Base-by-base conservation (phyloP, 2,797 vertebrate genomes). In the Propithecus deckenii region DNA sequence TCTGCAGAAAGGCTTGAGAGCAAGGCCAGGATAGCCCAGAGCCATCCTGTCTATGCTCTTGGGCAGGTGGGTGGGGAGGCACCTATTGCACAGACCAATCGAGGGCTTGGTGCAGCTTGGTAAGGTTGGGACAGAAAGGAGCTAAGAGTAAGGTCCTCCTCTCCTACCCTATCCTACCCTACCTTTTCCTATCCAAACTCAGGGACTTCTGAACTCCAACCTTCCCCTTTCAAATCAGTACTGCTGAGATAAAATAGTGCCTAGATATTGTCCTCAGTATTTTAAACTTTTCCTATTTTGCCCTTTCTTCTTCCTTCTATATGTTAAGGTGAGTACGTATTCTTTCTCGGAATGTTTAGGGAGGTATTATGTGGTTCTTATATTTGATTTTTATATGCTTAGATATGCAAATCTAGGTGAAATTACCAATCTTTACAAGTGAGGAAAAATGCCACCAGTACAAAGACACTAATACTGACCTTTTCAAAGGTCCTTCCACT, bases 351-450 rank as follows among this genome's bases (percentile, higher is more conserved):
- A 38, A 65, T 93, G 75, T 59, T 71, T 71, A 83, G 4, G 38
- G 75, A 25, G 75, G 10, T 57, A 79, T 41, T 28, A 48, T 50
- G 59, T 5, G 48, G 61, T 87, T 93, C 75, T 75, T 83, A 63
- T 22, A 69, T 76, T 81, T 50, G 46, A 86, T 46, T 93, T 86
- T 81, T 63, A 80, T 0, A 72, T 85, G 35, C 22, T 84, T 75
- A 84, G 55, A 74, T 57, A 79, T 25, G 65, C 90, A 76, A 92
- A 89, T 79, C 28, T 94, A 97, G 32, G 52, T 63, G 76, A 91
- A 46, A 72, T 52, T 79, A 46, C 48, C 83, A 22, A 74, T 35
- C 32, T 75, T 88, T 55, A 89, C 32, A 55, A 88, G 30, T 80
- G 76, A 95, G 48, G 69, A 74, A 79, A 96, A 95, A 67, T 78